Percentiles rank a stretch among this genome's conserved stretches.
These are phyloP conservation scores for Coluber constrictor DNA, from an alignment of 2,797 vertebrate species.

Conservation along the genomic window DNA sequence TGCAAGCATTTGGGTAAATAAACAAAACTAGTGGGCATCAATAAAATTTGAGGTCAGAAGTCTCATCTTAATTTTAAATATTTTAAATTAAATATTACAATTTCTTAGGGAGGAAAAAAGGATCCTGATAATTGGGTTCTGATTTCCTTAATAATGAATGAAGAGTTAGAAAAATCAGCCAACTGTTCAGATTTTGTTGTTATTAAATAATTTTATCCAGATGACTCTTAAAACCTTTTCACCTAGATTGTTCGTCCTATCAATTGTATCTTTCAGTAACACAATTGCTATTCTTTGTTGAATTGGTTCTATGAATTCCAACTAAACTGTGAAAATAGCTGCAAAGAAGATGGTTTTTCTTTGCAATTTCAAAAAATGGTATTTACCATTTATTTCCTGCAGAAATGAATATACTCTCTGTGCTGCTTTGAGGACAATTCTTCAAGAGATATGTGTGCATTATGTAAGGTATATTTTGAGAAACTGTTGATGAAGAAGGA, in stretches of 20 bases:
- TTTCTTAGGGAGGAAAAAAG: neutral
- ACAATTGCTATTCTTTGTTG: neutral
- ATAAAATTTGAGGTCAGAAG: constrained; percentile 53
- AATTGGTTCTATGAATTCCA: neutral
- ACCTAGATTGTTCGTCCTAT: neutral
- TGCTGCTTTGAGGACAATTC: neutral
- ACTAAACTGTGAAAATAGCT: neutral
- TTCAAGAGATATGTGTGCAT: neutral
- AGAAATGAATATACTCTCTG: neutral
- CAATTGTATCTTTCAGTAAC: neutral
- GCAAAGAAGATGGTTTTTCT: neutral
- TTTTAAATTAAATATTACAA: neutral
- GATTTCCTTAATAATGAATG: neutral
- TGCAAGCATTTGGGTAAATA: constrained; percentile 44
- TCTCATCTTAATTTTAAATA: constrained; percentile 48
- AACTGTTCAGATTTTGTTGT: neutral
- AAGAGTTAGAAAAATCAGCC: neutral
- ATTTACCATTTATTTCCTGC: neutral
- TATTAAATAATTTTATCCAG: neutral
- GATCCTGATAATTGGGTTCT: neutral
- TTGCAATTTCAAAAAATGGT: neutral
- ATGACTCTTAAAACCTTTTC: neutral
- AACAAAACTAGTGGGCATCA: constrained; percentile 16
- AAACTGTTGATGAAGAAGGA: neutral
- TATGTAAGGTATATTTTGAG: neutral